These are phyloP conservation scores for Acanthurus tractus DNA, from an alignment of 2,797 vertebrate genomes.

Conservation along the genomic window DNA sequence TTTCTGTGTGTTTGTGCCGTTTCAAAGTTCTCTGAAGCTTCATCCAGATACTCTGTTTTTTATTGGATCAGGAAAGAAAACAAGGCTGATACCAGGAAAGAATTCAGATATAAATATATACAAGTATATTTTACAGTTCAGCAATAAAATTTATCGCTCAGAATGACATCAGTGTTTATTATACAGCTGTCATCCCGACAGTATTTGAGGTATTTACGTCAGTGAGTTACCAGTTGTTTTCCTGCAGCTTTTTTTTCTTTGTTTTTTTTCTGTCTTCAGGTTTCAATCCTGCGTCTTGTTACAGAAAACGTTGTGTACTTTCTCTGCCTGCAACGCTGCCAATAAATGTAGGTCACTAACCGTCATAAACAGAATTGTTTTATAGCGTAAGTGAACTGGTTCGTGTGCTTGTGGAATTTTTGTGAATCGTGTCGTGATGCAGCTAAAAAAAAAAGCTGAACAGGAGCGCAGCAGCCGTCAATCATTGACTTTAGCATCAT, in stretches of 20 bases:
- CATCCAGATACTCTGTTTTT: background rate
- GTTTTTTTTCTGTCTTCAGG: background rate
- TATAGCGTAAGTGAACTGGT: constrained; percentile 8
- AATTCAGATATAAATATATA: too few relatives aligned
- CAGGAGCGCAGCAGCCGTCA: constrained; percentile 4
- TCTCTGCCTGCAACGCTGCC: background rate
- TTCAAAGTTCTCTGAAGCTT: background rate
- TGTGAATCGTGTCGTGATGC: constrained; percentile 1
- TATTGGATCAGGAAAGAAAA: background rate
- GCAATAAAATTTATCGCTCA: too few relatives aligned
- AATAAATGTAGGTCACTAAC: constrained; percentile 6
- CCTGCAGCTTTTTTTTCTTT: background rate
- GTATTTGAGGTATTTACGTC: too few relatives aligned
- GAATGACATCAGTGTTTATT: too few relatives aligned
- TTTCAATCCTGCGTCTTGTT: background rate
- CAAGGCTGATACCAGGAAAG: too few relatives aligned
- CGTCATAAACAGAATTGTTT: constrained; percentile 36
- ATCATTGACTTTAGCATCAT: constrained; percentile 1
- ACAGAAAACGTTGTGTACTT: background rate
- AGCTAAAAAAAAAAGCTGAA: background rate
- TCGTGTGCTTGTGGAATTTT: constrained; percentile 2
- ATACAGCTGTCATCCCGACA: too few relatives aligned
- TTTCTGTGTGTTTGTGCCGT: constrained; percentile 5
- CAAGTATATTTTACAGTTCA: too few relatives aligned
- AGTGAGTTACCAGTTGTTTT: background rate